Base-by-base conservation (phyloP, 2,888 invertebrate species). In the Epinotia ramella region DNA sequence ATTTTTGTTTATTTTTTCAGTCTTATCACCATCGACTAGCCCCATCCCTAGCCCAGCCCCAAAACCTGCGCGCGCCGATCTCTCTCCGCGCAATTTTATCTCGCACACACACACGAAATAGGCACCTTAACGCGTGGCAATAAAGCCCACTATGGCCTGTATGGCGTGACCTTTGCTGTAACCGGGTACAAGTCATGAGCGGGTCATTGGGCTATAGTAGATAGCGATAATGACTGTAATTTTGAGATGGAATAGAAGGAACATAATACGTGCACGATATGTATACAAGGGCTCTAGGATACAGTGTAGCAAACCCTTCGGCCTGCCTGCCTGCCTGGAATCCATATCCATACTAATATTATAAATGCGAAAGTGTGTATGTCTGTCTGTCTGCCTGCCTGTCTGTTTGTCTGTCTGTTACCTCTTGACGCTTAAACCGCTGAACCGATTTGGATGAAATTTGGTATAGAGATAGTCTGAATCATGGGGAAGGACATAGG, bases 41-140 rank as follows among this genome's bases (percentile, higher is more conserved):
- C 75, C 62, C 89, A 84, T 84, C 90, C 79, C 89, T 91, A 87
- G 53, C 46, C 72, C 24, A 81, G 63, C 44, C 57, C 81, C 82
- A 79, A 85, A 88, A 82, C 87, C 86, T 93, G 92, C 92, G 92
- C 92, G 92, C 93, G 92, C 91, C 88, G 88, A 76, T 69, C 81
- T 78, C 80, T 77, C 82, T 79, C 86, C 90, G 86, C 89, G 85
- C 86, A 87, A 87, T 88, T 87, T 86, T 84, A 88, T 91, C 91
- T 86, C 86, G 24, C 57, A 2, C 63, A 9, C 59, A 66, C 87
- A 84, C 71, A n/a, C 76, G 79, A 62, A 88, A 84, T 84, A 69
- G 77, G 68, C 66, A 81, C 88, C 81, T 78, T 88, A 79, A 46
- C 0, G 0, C 60, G 0, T 77, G 2, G 56, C 13, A 12, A 78